Conservation (phyloP, 2,888 invertebrate species). For the Hipparchia sbordonii region DNA sequence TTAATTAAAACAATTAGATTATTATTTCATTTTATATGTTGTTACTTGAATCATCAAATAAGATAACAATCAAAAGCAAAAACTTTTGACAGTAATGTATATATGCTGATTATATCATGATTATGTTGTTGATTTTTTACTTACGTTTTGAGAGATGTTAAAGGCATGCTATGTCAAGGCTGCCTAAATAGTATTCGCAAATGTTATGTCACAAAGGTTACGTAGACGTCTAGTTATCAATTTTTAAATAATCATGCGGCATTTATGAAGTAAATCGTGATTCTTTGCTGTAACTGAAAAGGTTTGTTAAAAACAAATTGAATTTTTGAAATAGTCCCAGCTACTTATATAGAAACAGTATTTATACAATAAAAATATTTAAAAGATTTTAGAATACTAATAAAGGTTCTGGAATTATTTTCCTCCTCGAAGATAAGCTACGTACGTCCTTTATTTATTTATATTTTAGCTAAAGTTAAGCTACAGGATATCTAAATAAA, state of each 20-base stretch:
- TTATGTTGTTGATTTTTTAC: neutral
- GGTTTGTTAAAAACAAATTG: neutral
- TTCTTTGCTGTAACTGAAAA: neutral
- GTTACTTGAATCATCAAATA: neutral
- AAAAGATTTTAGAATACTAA: too few relatives aligned
- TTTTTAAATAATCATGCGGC: neutral
- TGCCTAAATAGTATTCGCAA: neutral
- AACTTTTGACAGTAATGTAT: neutral
- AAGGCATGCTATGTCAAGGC: slow-evolving; percentile 12
- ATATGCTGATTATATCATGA: neutral
- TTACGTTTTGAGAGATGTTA: neutral
- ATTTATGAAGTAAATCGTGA: neutral
- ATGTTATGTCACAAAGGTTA: slow-evolving; percentile 13
- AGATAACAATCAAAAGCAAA: neutral
- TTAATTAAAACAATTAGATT: too few relatives aligned
- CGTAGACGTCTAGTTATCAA: neutral
- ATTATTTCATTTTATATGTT: neutral
- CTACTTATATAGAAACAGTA: too few relatives aligned
- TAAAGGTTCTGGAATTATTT: neutral
- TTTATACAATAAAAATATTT: too few relatives aligned
- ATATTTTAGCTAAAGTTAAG: too few relatives aligned
- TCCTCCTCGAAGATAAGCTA: neutral
- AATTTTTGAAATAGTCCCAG: neutral
- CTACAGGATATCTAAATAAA: too few relatives aligned
- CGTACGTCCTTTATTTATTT: too few relatives aligned